Conservation (phyloP, 2,797 vertebrate genomes). For the Notolabrus celidotus region DNA sequence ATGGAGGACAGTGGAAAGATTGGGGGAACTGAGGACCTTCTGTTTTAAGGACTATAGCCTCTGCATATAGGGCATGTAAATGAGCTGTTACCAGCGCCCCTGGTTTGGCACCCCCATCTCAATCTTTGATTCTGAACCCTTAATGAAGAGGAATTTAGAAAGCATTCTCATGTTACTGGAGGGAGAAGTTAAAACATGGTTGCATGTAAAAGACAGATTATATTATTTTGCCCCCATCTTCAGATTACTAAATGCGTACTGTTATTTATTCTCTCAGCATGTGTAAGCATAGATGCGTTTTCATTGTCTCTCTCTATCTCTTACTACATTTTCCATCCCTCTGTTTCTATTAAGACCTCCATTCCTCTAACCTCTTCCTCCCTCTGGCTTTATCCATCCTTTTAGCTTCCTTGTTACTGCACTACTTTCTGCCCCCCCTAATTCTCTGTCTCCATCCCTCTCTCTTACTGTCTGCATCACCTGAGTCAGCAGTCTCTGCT, state of each 20-base stretch:
- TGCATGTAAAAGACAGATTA: neutral
- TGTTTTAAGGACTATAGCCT: no score
- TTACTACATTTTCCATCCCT: neutral
- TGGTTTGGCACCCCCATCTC: no score
- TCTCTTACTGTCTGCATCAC: slow-evolving; percentile 31
- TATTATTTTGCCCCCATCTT: slow-evolving; percentile 3
- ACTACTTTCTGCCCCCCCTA: slow-evolving; percentile 12
- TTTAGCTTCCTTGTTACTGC: slow-evolving; percentile 18
- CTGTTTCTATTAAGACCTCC: neutral
- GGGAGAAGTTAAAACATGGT: slow-evolving; percentile 6
- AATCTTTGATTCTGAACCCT: no score
- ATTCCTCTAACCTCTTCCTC: neutral
- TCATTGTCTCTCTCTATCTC: neutral
- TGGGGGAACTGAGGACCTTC: no score
- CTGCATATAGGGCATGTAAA: no score
- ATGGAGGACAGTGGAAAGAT: no score
- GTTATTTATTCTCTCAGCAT: neutral
- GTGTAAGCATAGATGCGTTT: slow-evolving; percentile 1
- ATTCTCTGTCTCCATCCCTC: slow-evolving; percentile 29
- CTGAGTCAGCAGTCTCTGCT: slow-evolving; percentile 71
- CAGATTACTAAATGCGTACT: neutral
- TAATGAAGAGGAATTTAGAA: no score
- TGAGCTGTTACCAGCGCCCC: no score
- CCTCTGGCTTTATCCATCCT: neutral
- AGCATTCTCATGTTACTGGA: neutral